These are phyloP conservation scores for Sisyra nigra DNA, from an alignment of 2,888 invertebrate species.

Conservation along the genomic window DNA sequence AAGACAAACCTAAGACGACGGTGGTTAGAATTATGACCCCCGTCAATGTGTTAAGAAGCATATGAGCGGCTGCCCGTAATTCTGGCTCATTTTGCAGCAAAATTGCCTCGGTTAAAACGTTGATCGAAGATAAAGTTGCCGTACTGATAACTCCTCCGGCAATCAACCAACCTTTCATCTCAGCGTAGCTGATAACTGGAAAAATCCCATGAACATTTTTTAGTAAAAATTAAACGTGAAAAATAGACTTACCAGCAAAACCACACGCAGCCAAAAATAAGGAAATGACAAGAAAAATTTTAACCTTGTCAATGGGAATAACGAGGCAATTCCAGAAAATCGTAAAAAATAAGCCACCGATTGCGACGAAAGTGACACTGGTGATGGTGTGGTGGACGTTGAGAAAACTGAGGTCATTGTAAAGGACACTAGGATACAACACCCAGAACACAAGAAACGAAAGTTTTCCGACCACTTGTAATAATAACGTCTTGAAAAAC, in stretches of 20 bases:
- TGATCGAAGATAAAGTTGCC: slow-evolving; percentile 3
- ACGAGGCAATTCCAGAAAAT: slow-evolving; percentile 2
- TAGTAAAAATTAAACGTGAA: too few relatives aligned
- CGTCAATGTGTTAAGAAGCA: slow-evolving; percentile 18
- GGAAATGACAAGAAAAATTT: neutral
- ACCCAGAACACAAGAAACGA: slow-evolving; percentile 34
- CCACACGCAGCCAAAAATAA: neutral
- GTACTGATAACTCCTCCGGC: neutral
- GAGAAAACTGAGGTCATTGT: slow-evolving; percentile 17
- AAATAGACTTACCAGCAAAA: slow-evolving; percentile 2
- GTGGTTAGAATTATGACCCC: slow-evolving; percentile 21
- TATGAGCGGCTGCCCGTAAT: slow-evolving; percentile 14
- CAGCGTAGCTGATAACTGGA: neutral
- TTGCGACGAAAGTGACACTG: neutral
- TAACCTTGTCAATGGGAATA: neutral
- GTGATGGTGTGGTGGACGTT: slow-evolving; percentile 16
- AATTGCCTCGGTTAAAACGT: neutral
- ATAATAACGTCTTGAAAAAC: slow-evolving; percentile 37
- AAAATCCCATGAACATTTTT: too few relatives aligned
- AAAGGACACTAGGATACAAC: slow-evolving; percentile 35
- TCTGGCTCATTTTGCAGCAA: neutral
- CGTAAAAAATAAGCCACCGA: slow-evolving; percentile 3
- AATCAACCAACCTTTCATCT: neutral
- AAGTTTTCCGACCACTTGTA: slow-evolving; percentile 35
- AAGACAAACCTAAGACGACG: slow-evolving; percentile 20